Evolutionary conservation across 1,140 invertebrate genomes (phyloP), one percentile per base, ranked within the genome.

Genomic region (Camponotus vicinus): DNA sequence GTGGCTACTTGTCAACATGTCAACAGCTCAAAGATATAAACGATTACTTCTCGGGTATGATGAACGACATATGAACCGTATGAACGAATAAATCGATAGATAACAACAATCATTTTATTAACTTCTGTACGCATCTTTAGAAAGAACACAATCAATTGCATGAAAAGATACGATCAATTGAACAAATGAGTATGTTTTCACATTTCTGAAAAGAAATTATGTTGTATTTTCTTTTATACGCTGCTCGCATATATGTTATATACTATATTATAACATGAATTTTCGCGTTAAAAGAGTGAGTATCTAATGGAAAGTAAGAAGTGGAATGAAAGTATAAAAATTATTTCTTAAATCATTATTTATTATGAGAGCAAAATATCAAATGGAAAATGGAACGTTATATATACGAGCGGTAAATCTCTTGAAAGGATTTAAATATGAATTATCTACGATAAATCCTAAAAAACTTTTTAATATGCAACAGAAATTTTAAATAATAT

Each of bases 1-100:
- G 32, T 64, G 32, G 77, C 71, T 90, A 75, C 79, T 89, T 90
- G 89, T 89, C 89, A 66, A 64, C 89, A 42, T 84, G 88, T 89
- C 89, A 79, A 61, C 40, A 57, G 52, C 21, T 52, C 64, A 89
- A 66, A 70, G 57, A 90, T 90, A 89, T 80, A 90, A 87, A 75
- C 78, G 79, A 59, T 27, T 75, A 61, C 69, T 77, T 80, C 88
- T 82, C 37, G 67, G 67, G 79, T 87, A 89, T 49, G 37, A 61
- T 64, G n/a, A 18, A 82, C 27, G 69, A 83, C 71, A 85, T 86
- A 71, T 70, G n/a, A n/a, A n/a, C 70, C 59, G 69, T 63, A 84
- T 78, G 71, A 80, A 82, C 75, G 85, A 83, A 87, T 87, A 79
- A 82, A 79, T 89, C 76, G 69, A 83, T 45, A 83, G 45, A 83